phyloP scores from a whole-genome alignment of 2,797 vertebrate species.

The Tiaroga cobitis region DNA sequence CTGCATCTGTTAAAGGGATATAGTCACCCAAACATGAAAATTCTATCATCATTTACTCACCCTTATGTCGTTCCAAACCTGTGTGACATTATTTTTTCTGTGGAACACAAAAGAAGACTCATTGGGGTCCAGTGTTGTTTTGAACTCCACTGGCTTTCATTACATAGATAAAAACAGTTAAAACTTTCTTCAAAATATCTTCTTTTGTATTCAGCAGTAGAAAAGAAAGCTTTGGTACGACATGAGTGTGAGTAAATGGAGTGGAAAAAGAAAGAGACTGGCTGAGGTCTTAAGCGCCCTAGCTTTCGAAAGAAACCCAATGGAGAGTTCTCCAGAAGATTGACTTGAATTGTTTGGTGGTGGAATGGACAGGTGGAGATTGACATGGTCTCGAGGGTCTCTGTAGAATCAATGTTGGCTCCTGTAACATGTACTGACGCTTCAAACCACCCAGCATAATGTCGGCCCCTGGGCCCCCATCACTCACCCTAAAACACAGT shows the following conservation, averaged over 20 bases:
- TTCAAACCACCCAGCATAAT: conserved; percentile 25
- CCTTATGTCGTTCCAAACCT: background rate
- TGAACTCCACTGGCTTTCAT: background rate
- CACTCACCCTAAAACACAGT: conserved; percentile 45
- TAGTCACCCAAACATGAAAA: background rate
- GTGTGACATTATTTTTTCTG: background rate
- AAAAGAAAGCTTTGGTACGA: conserved; percentile 41
- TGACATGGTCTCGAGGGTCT: conserved; percentile 49
- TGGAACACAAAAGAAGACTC: background rate
- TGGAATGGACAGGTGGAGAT: conserved; percentile 44
- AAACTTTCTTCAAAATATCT: background rate
- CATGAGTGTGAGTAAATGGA: conserved; percentile 29
- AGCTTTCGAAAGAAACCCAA: conserved; percentile 29
- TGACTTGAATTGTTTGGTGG: conserved; percentile 35
- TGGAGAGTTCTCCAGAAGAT: conserved; percentile 34
- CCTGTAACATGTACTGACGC: conserved; percentile 41
- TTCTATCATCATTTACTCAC: background rate
- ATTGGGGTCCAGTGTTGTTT: background rate
- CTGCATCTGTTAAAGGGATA: background rate
- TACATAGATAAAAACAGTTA: background rate
- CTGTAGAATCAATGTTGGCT: conserved; percentile 51
- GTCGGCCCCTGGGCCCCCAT: conserved; percentile 52
- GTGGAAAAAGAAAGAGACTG: conserved; percentile 34
- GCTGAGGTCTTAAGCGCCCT: conserved; percentile 38
- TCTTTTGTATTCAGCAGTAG: conserved; percentile 26